These are phyloP conservation scores for Columba janthina DNA, from an alignment of 2,113 vertebrate genomes.

Conservation along the genomic window DNA sequence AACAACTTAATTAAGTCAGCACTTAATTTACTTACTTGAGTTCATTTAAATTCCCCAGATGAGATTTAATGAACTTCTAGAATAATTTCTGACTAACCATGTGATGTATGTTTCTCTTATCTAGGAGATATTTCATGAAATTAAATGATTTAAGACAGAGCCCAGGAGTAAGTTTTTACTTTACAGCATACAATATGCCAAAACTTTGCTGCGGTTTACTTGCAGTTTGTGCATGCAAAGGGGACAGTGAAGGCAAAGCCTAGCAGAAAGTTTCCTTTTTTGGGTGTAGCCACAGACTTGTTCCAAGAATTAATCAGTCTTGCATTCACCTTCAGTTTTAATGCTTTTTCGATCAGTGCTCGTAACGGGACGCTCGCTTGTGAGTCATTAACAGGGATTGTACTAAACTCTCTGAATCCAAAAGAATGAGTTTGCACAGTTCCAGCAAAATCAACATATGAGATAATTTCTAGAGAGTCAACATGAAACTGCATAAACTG, in stretches of 20 bases:
- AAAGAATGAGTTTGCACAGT: not conserved
- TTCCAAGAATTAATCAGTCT: not conserved
- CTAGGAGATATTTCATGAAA: constrained; percentile 71
- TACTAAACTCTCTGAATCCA: fast-evolving
- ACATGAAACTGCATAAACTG: not conserved
- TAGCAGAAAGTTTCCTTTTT: not conserved
- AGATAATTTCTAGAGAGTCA: fast-evolving
- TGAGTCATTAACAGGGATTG: not conserved
- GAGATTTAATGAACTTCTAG: constrained; percentile 78
- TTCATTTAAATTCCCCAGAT: constrained; percentile 82
- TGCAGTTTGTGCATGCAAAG: fast-evolving
- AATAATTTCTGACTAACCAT: constrained; percentile 78
- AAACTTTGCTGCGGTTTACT: not conserved
- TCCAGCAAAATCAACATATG: fast-evolving
- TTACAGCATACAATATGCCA: not conserved
- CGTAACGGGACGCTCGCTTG: not conserved
- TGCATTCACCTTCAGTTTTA: not conserved
- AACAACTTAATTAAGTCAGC: constrained; percentile 86
- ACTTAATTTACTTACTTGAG: constrained; percentile 83
- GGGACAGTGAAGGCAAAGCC: not conserved
- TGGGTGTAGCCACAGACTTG: no score
- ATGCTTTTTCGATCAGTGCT: not conserved
- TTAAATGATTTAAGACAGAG: constrained; percentile 62
- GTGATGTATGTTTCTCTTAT: constrained; percentile 60
- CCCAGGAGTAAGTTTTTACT: constrained; percentile 1